Evolutionary conservation across 2,113 vertebrate species (phyloP), one percentile per base, ranked within the genome.

Genomic region (Oplegnathus fasciatus): DNA sequence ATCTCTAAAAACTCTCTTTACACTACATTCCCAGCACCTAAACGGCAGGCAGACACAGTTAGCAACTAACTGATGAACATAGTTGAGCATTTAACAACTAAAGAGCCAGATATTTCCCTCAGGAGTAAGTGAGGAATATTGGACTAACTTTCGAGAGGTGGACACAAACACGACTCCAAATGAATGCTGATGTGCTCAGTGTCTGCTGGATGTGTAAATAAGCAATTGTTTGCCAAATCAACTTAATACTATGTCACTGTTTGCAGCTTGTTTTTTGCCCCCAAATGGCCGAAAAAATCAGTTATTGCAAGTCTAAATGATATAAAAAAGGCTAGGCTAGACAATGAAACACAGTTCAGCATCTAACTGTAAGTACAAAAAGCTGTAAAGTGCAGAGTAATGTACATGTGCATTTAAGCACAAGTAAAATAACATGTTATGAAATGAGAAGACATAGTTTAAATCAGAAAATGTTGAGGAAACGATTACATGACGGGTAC

Each of bases 401-500:
- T 4, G 34, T n/a, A n/a, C n/a, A n/a, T 37, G 34, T 37, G 8
- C 40, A 13, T n/a, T 58, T 26, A 5, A 69, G 50, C 5, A 22
- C 52, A 20, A 69, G 11, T 58, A 8, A 34, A 79, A 67, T 28
- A 65, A 44, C n/a, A 40, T 79, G 54, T 52, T 66, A 61, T 76
- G 15, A 64, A 55, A 57, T n/a, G 30, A 28, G 20, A 84, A 75
- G 54, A 5, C 4, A 28, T 26, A 28, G 37, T 44, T 57, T 48
- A 42, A 67, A 69, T 28, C 11, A 42, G 10, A 58, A 37, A 26
- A 26, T 28, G 40, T 28, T 46, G 3, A 50, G 17, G 5, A 81
- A 55, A 71, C 58, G 1, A 30, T 50, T 30, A 8, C 11, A 67
- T 75, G 26, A 46, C 52, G 75, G 62, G 42, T 61, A 28, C 54